These are phyloP conservation scores for Heliconius erato DNA, from an alignment of 2,888 invertebrate genomes.

Conservation along the genomic window DNA sequence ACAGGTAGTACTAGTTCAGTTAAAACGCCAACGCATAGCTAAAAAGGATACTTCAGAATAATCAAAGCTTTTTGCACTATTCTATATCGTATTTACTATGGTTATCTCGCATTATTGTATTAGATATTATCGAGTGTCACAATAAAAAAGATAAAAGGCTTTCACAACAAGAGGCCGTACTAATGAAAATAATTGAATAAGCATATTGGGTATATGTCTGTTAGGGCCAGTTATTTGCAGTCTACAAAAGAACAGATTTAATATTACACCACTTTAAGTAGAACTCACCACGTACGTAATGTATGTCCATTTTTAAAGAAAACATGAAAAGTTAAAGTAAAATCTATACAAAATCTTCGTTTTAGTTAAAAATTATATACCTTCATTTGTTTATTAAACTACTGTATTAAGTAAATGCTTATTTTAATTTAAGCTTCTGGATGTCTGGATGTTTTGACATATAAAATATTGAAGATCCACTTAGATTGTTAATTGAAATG, in stretches of 20 bases:
- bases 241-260: slow-evolving; percentile 22
- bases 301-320: no score
- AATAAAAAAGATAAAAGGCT: slow-evolving; percentile 27
- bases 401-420: no score
- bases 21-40: background rate
- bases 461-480: no score
- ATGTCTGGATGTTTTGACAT: no score
- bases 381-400: no score
- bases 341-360: no score
- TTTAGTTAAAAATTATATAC: no score
- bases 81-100: background rate
- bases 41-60: slow-evolving; percentile 34
- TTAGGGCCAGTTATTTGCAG: slow-evolving; percentile 16
- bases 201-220: background rate
- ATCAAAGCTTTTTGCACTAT: slow-evolving; percentile 13
- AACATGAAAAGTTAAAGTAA: no score
- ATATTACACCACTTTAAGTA: background rate
- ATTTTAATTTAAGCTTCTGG: no score
- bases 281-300: background rate
- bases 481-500: background rate
- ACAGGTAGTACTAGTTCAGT: no score
- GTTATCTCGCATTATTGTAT: background rate
- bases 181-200: slow-evolving; percentile 31
- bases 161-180: slow-evolving; percentile 19
- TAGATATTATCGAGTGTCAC: slow-evolving; percentile 22